Base-by-base conservation (phyloP, 92 coral and sea anemone species). In the Epizoanthus stellaris region DNA sequence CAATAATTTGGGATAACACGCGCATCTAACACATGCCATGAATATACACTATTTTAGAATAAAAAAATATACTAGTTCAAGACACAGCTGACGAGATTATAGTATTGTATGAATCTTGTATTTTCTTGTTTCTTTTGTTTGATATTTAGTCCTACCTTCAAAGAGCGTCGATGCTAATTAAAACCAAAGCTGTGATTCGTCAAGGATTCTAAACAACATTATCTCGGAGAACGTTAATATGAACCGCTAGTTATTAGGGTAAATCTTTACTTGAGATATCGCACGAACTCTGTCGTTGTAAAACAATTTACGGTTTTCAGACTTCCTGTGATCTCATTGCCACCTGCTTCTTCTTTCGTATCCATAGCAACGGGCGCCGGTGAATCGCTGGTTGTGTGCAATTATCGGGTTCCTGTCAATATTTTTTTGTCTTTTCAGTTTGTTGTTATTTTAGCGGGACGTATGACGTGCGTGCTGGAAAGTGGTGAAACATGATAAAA, bases 401-500 rank as follows among this genome's bases (percentile, higher is more conserved):
- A 79, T 79, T 45, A 57, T 79, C 38, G 19, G 6, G 60, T 14
- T 6, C 52, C 25, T 4, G 71, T 30, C 83, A 79, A 17, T 19
- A 52, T 1, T 52, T 63, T 62, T 63, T 56, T 79, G 64, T 63
- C 19, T 42, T 61, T 11, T 79, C 21, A 20, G 3, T 4, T 45
- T 13, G 16, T 63, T 64, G 70, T 79, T 79, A 23, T 79, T 63
- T 61, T 62, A 63, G 72, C 43, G 45, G 82, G 49, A 39, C 70
- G 82, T 79, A 79, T 63, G 83, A 79, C 45, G 83, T 63, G 61
- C 57, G 14, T 6, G 83, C 59, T 59, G 62, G 65, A 79, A 72
- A 63, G 43, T 40, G 58, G 30, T 43, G 65, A 79, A 79, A 58
- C 40, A 79, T 79, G 83, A 79, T 79, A 79, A 79, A 79, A 79